Evolutionary conservation across 1,140 invertebrate genomes (phyloP).

Genomic region (Heliconius eleuchia): DNA sequence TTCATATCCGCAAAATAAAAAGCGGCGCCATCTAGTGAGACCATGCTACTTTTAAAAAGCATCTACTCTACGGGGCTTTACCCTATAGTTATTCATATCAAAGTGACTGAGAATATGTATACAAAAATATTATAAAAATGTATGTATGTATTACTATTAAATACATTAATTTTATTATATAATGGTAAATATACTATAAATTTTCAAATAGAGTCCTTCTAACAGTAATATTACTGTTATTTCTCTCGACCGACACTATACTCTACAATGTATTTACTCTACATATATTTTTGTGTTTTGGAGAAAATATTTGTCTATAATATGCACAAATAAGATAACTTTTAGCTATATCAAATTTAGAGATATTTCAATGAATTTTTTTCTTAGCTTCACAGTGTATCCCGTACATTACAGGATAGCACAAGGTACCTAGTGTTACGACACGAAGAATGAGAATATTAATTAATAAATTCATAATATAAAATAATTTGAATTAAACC

Average conservation of each 20-base stretch:
- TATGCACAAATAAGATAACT: no score
- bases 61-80: neutral
- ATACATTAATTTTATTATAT: neutral
- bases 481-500: no score
- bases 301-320: no score
- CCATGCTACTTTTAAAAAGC: neutral
- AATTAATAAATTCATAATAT: no score
- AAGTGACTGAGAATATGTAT: no score
- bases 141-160: neutral
- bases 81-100: neutral
- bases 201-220: neutral
- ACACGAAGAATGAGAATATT: no score
- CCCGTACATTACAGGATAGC: no score
- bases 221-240: neutral
- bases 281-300: no score
- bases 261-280: neutral
- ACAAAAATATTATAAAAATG: neutral
- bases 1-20: neutral
- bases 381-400: no score
- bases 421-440: no score
- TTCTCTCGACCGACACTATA: neutral
- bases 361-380: no score
- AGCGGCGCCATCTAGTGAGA: conserved; percentile 17
- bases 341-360: no score
- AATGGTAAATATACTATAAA: neutral